These are phyloP conservation scores for Chrysemys picta DNA, from an alignment of 2,113 vertebrate species.

Conservation along the genomic window DNA sequence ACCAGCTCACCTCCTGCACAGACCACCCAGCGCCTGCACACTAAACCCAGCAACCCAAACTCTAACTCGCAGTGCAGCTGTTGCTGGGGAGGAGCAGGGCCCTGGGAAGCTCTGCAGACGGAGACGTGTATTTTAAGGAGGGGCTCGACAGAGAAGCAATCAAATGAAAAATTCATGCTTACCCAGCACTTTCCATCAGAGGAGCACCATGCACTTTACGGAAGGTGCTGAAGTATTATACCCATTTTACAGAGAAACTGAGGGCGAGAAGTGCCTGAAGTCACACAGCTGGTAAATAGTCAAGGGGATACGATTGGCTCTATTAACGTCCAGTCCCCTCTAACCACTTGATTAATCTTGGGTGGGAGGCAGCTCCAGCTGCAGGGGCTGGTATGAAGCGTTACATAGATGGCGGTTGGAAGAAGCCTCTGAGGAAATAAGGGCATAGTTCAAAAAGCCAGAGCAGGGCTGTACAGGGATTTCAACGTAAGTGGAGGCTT, in stretches of 20 bases:
- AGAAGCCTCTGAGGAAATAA: background rate
- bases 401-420: background rate
- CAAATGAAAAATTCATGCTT: background rate
- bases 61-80: no score
- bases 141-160: background rate
- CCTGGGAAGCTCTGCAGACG: background rate
- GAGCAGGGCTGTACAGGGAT: background rate
- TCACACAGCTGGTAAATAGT: background rate
- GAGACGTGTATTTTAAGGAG: background rate
- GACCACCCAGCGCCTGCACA: background rate
- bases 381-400: background rate
- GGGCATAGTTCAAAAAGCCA: background rate
- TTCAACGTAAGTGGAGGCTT: background rate
- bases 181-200: background rate
- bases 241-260: background rate
- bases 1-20: background rate
- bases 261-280: background rate
- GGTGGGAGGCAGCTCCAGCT: background rate
- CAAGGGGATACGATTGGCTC: background rate
- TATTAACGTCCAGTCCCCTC: background rate
- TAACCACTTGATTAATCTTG: background rate
- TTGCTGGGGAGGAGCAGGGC: background rate
- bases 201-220: background rate
- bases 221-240: background rate
- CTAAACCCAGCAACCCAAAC: background rate